phyloP scores from a whole-genome alignment of 2,797 vertebrate genomes.

The Telmatherina bonti region DNA sequence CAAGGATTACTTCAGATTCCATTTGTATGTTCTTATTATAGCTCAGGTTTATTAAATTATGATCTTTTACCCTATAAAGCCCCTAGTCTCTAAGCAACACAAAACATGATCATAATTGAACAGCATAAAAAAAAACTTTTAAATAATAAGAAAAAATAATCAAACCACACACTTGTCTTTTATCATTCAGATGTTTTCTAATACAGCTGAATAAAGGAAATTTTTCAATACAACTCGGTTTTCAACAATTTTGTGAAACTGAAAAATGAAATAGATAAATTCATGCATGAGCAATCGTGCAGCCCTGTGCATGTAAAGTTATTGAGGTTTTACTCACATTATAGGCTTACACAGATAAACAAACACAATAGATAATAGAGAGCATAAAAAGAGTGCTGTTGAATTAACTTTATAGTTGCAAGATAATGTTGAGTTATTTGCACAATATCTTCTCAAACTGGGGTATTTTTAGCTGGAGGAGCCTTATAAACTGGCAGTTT shows the following conservation, averaged over 20 bases:
- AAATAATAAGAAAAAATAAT: no score
- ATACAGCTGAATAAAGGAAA: background rate
- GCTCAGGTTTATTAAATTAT: background rate
- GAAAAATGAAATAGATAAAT: conserved; percentile 9
- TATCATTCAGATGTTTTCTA: background rate
- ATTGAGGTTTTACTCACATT: conserved; percentile 19
- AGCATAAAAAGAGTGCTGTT: background rate
- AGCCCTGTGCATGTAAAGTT: conserved; percentile 8
- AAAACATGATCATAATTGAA: background rate
- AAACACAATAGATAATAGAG: no score
- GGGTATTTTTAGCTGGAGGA: background rate
- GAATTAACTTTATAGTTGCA: background rate
- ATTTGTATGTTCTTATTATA: background rate
- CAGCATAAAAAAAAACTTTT: no score
- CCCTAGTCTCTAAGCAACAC: background rate
- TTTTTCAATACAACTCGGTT: background rate
- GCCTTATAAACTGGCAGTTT: background rate
- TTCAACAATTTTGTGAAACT: conserved; percentile 2
- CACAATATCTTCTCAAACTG: background rate
- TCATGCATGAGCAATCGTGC: conserved; percentile 20
- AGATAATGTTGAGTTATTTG: conserved; percentile 6
- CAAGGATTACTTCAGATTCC: background rate
- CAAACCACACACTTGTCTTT: background rate
- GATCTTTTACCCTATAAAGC: background rate
- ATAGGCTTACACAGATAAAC: background rate